Base-by-base conservation (phyloP, 2,888 invertebrate species). In the Phanerotoma sp. region DNA sequence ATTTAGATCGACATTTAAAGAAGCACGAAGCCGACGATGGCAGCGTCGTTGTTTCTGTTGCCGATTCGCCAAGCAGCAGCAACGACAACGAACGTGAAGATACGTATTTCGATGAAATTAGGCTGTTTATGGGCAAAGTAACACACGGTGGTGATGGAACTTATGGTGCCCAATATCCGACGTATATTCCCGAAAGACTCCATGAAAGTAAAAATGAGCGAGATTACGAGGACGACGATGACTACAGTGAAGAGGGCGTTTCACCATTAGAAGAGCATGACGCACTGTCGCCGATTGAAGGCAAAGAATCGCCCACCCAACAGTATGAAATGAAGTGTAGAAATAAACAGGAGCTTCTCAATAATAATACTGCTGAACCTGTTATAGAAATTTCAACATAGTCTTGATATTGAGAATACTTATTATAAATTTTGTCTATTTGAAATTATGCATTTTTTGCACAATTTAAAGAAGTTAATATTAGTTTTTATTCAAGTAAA, bases 1-100 rank as follows among this genome's bases (percentile, higher is more conserved):
- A 99, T 77, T 83, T 99, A 55, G 98, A 99, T 78, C 84, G 98
- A 64, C 98, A 99, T 75, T 81, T 98, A 71, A 96, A 97, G 82
- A 99, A 99, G 74, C 98, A 98, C 78, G 96, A 98, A 75, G 91
- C 93, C 9, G 94, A 94, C 73, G 89, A 90, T 42, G 88, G 87
- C 0, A 85, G 82, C 44, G 82, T 84, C 2, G 83, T 83, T 4
- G 81, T 83, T 1, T 81, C 84, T 3, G 82, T 85, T 0, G 84
- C 85, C 4, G 92, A 92, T 72, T 91, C 91, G 0, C 91, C 91
- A 0, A 83, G 81, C 1, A 91, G 90, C 64, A 91, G 91, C 16
- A 91, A 87, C 61, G 91, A 91, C 66, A 91, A 89, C 42, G 91
- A 92, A 68, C 81, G 89, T 3, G 91, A 92, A 65, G 76, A 74